phyloP scores from a whole-genome alignment of 2,797 vertebrate species.

The Cuniculus paca region DNA sequence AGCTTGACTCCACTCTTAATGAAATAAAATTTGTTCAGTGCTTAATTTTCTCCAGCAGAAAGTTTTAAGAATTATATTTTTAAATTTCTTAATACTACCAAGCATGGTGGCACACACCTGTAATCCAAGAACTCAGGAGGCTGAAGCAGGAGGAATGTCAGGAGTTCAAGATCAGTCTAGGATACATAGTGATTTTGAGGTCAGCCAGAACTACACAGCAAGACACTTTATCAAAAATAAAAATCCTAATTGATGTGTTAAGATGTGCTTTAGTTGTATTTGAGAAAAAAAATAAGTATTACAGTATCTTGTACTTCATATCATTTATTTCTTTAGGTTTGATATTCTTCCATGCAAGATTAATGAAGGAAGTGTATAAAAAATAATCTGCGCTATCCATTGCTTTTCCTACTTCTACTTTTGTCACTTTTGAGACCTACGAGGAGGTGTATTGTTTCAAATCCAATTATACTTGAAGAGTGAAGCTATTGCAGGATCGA shows the following conservation, averaged over 20 bases:
- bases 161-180: not conserved
- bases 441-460: constrained; percentile 44
- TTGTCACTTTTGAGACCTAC: constrained; percentile 61
- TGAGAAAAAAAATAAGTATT: not conserved
- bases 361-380: not conserved
- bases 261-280: not conserved
- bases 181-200: not conserved
- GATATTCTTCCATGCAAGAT: constrained; percentile 51
- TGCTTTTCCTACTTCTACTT: constrained; percentile 36
- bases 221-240: not conserved
- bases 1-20: not conserved
- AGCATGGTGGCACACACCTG: too few species aligned
- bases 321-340: not conserved
- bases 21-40: not conserved
- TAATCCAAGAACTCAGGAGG: not conserved
- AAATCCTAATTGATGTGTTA: constrained; percentile 1
- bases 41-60: not conserved
- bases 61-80: not conserved
- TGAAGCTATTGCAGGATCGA: not conserved
- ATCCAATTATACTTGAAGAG: constrained; percentile 23
- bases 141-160: not conserved
- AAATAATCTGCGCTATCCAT: constrained; percentile 57
- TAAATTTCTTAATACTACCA: not conserved
- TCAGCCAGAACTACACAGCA: not conserved
- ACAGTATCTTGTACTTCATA: not conserved